These are phyloP conservation scores for Pogonognathellus flavescens DNA, from an alignment of 1,140 invertebrate genomes.

Conservation along the genomic window DNA sequence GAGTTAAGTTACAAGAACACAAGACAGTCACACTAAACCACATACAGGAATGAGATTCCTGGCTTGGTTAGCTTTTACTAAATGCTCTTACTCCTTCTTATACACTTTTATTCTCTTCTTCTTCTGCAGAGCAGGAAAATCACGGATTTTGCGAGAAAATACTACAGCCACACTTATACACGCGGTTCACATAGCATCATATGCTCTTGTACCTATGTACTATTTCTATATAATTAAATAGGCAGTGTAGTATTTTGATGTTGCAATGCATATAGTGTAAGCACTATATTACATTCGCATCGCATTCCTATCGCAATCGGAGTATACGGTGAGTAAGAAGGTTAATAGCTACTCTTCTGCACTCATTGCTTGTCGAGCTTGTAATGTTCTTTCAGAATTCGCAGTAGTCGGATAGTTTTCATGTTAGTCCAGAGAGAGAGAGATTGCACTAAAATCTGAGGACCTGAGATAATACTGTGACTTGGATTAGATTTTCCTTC, in stretches of 20 bases:
- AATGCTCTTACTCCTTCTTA: background rate
- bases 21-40: conserved; percentile 17
- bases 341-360: conserved; percentile 9
- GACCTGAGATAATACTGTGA: conserved; percentile 22
- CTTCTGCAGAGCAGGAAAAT: background rate
- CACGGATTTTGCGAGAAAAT: background rate
- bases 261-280: too few relatives aligned
- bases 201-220: too few relatives aligned
- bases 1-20: background rate
- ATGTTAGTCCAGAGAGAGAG: background rate
- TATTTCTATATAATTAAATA: too few relatives aligned
- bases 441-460: conserved; percentile 18
- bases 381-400: conserved; percentile 3
- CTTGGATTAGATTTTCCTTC: conserved; percentile 14
- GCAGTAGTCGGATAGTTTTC: conserved; percentile 3
- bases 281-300: too few relatives aligned
- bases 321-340: too few relatives aligned
- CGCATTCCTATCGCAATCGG: too few relatives aligned
- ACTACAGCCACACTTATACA: too few relatives aligned
- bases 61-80: background rate
- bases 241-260: too few relatives aligned
- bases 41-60: too few relatives aligned
- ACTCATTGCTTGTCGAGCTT: background rate
- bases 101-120: conserved; percentile 25
- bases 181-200: too few relatives aligned